Evolutionary conservation across 1,140 invertebrate species (phyloP).

Genomic region (Agrilus planipennis): DNA sequence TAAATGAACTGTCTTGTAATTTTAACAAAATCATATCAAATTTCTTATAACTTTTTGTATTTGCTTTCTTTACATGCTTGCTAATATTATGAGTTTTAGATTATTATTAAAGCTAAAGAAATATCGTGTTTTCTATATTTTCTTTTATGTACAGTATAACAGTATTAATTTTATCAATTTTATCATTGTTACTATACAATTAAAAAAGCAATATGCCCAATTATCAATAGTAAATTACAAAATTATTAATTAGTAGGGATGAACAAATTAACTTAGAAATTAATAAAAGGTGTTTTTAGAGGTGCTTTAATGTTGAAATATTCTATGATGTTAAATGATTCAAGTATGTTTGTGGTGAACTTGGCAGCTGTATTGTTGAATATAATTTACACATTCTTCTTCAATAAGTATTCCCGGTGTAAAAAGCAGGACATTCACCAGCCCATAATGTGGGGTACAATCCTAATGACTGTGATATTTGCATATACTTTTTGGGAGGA

Average conservation of each 20-base stretch:
- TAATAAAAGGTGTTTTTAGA: no score
- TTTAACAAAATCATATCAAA: constrained; percentile 2
- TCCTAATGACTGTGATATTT: constrained; percentile 44
- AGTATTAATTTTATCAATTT: no score
- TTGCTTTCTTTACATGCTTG: no score
- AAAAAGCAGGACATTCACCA: constrained; percentile 37
- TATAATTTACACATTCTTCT: constrained; percentile 48
- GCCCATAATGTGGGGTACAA: constrained; percentile 37
- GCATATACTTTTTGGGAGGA: constrained; percentile 51
- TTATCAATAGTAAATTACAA: not conserved
- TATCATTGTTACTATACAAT: no score
- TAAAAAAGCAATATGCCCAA: no score
- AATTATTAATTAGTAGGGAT: not conserved
- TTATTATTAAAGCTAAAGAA: no score
- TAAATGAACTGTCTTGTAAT: not conserved
- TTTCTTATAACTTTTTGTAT: no score
- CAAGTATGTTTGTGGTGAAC: constrained; percentile 62
- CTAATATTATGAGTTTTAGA: no score
- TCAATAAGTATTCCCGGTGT: constrained; percentile 50
- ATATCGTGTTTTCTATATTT: no score
- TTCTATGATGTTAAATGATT: constrained; percentile 53
- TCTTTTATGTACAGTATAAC: no score
- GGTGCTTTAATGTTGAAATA: constrained; percentile 58
- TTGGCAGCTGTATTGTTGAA: constrained; percentile 55
- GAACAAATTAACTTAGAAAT: constrained; percentile 10